These are phyloP conservation scores for Formica selysi DNA, from an alignment of 1,140 invertebrate genomes.

Conservation along the genomic window DNA sequence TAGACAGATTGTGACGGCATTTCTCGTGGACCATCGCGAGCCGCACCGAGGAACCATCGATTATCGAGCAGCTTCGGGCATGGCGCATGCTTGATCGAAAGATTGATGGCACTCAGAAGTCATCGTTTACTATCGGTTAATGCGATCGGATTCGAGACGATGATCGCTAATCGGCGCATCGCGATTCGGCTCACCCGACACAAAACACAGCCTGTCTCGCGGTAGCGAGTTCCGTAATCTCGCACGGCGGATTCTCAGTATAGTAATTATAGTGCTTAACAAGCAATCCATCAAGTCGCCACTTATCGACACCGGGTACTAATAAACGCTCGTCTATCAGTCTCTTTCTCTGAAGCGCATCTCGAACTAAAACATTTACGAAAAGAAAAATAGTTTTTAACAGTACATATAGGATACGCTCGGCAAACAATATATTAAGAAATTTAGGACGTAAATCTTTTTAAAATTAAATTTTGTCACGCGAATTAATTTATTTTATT, in stretches of 20 bases:
- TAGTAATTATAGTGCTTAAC: constrained; percentile 55
- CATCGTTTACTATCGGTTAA: constrained; percentile 52
- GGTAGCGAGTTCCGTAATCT: constrained; percentile 33
- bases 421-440: neutral
- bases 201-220: constrained; percentile 44
- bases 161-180: constrained; percentile 52
- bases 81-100: constrained; percentile 21
- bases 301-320: constrained; percentile 38
- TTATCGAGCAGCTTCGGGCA: constrained; percentile 40
- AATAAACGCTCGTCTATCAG: constrained; percentile 48
- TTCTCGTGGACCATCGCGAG: constrained; percentile 8
- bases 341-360: constrained; percentile 7
- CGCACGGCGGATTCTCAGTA: constrained; percentile 18
- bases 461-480: neutral
- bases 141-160: constrained; percentile 56
- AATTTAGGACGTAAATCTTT: neutral
- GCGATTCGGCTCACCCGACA: constrained; percentile 1
- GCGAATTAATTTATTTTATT: neutral
- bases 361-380: neutral
- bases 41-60: constrained; percentile 39
- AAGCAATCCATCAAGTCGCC: constrained; percentile 21
- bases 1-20: neutral
- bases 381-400: neutral
- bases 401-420: neutral
- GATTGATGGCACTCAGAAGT: constrained; percentile 50